These are phyloP conservation scores for Passer montanus DNA, from an alignment of 2,113 vertebrate genomes.

Conservation along the genomic window DNA sequence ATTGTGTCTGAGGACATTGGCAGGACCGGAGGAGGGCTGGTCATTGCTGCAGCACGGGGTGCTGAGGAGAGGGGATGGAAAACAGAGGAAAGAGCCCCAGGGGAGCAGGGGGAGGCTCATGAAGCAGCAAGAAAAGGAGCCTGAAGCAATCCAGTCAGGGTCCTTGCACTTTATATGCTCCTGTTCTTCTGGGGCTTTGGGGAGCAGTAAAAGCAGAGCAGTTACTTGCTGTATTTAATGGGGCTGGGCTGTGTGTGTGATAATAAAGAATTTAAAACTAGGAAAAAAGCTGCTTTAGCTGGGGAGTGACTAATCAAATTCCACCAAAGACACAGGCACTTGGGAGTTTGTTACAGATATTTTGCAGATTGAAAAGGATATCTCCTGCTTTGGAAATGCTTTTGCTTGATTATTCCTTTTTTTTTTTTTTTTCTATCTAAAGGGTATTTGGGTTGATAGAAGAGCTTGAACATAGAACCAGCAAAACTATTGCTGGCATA, in stretches of 20 bases:
- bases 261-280: neutral
- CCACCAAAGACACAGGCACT: neutral
- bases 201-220: slow-evolving; percentile 13
- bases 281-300: neutral
- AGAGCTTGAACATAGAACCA: neutral
- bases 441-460: neutral
- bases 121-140: slow-evolving; percentile 22
- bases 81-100: slow-evolving; percentile 14
- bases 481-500: neutral
- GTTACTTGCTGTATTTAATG: slow-evolving; percentile 25
- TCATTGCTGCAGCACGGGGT: neutral
- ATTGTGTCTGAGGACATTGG: neutral
- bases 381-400: neutral
- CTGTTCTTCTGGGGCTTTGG: neutral
- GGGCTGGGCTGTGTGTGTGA: neutral
- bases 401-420: neutral
- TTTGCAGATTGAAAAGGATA: neutral
- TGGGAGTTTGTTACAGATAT: neutral
- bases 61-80: slow-evolving; percentile 20
- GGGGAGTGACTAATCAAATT: neutral
- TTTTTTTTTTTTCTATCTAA: neutral
- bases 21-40: neutral
- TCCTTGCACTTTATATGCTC: slow-evolving; percentile 42
- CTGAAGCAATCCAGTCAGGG: slow-evolving; percentile 40
- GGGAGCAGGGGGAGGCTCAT: neutral